These are phyloP conservation scores for Clanis bilineata DNA, from an alignment of 2,888 invertebrate genomes.

Conservation along the genomic window DNA sequence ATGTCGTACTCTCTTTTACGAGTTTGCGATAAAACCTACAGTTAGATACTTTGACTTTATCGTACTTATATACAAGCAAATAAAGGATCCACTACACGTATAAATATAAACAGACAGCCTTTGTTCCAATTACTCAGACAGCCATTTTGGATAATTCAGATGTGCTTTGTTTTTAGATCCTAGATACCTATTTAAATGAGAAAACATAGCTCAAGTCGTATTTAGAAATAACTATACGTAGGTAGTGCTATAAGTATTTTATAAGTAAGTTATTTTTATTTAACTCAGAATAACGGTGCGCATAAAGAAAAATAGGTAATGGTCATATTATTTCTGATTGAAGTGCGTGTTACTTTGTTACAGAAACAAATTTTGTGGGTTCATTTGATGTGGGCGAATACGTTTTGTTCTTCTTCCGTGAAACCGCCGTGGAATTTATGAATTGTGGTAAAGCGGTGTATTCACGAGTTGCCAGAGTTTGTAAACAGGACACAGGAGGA, in stretches of 20 bases:
- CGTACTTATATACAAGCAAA: conserved; percentile 6
- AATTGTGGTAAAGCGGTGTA: conserved; percentile 87
- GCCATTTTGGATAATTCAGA: background rate
- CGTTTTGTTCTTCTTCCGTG: conserved; percentile 88
- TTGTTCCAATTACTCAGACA: background rate
- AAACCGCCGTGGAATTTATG: conserved; percentile 86
- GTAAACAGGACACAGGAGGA: conserved; percentile 87
- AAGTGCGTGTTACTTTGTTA: conserved; percentile 25
- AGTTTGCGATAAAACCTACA: conserved; percentile 46
- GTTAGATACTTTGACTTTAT: conserved; percentile 40
- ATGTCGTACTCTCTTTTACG: conserved; percentile 51
- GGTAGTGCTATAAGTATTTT: too few relatives aligned
- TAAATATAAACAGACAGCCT: background rate
- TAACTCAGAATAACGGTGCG: too few relatives aligned
- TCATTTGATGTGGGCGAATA: conserved; percentile 86
- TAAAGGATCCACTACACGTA: background rate
- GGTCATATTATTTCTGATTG: background rate
- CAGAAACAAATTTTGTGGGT: conserved; percentile 88
- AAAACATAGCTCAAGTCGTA: too few relatives aligned
- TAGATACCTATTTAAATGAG: too few relatives aligned
- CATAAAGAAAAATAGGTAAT: background rate
- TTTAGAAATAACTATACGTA: background rate
- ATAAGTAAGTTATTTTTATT: too few relatives aligned
- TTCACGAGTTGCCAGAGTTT: conserved; percentile 87
- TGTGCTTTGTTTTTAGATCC: background rate